Evolutionary conservation across 1,140 invertebrate genomes (phyloP), one percentile per base, ranked within the genome.

Genomic region (Lasioglossum baleicum): DNA sequence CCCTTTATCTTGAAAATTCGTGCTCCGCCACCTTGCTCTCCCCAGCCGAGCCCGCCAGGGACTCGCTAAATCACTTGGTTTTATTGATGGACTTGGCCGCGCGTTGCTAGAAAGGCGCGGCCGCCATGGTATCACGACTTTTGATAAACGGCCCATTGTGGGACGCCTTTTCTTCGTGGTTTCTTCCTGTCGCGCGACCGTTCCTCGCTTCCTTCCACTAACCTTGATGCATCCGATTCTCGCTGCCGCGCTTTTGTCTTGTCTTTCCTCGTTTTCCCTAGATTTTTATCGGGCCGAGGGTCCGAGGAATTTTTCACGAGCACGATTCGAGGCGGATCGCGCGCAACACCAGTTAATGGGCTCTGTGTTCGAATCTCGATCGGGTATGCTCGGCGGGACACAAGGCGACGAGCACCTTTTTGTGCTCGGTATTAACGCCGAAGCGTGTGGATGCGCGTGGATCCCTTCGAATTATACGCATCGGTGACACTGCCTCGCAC

Each of bases 1-100:
- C 83, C 83, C 88, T 90, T 90, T 90, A 90, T 90, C 89, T 89
- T 90, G 89, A 83, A 90, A 90, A 90, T 90, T 86, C 84, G 81
- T 71, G 77, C 81, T 84, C 75, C 80, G 66, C 77, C 80, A 86
- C 75, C 71, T 78, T 75, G 48, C 81, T 61, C 69, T 61, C 68
- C 75, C 70, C 71, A 35, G 48, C 58, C 73, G 58, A 7, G n/a
- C 56, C 53, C 79, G 66, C 76, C 73, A 20, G 84, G 74, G 78
- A 82, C 76, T 86, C 81, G 86, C 85, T 89, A 90, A 90, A 90
- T 90, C 88, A 90, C 88, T 89, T 66, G 83, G 83, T 85, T 89
- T 90, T 90, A 90, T 90, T 90, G 89, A 90, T 90, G 89, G 81
- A 88, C 81, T 31, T 20, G 35, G 35, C 11, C 61, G 44, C 86